A percentile compares a stretch with the other conserved stretches of the same genome.
These are phyloP conservation scores for Andricus curvator DNA, from an alignment of 2,888 invertebrate genomes.

Conservation along the genomic window DNA sequence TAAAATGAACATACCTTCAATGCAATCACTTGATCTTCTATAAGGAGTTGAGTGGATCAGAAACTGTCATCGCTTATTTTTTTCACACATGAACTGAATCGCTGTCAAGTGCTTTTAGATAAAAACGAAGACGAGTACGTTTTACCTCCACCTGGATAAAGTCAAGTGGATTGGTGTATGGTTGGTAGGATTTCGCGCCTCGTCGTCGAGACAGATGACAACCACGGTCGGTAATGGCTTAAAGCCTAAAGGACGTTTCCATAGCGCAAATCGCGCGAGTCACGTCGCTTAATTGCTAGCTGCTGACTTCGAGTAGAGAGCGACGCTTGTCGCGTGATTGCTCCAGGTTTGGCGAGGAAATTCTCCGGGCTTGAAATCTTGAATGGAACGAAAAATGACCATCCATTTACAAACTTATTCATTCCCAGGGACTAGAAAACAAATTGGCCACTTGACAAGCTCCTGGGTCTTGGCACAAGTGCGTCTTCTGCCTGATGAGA, in stretches of 20 bases:
- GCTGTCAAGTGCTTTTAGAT: constrained; percentile 13
- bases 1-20: not conserved
- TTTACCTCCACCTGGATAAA: constrained; percentile 17
- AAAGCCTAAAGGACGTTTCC: constrained; percentile 65
- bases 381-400: constrained; percentile 1
- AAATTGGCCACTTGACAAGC: not conserved
- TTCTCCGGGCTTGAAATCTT: constrained; percentile 15
- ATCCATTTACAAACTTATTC: not conserved
- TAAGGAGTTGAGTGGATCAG: constrained; percentile 25
- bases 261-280: constrained; percentile 67
- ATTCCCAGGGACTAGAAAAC: not conserved
- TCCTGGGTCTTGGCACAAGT: not conserved
- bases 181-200: constrained; percentile 24
- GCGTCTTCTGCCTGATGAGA: not conserved
- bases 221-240: constrained; percentile 65
- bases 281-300: constrained; percentile 75
- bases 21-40: constrained; percentile 2
- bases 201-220: constrained; percentile 60
- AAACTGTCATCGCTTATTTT: constrained; percentile 6
- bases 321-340: constrained; percentile 25
- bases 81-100: constrained; percentile 12
- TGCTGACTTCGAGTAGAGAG: constrained; percentile 44
- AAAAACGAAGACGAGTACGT: constrained; percentile 17
- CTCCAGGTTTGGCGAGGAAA: constrained; percentile 34
- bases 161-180: constrained; percentile 22